Conservation (phyloP, 30 jellyfish, hydroid and myxozoan species). For the Mastigias papua region DNA sequence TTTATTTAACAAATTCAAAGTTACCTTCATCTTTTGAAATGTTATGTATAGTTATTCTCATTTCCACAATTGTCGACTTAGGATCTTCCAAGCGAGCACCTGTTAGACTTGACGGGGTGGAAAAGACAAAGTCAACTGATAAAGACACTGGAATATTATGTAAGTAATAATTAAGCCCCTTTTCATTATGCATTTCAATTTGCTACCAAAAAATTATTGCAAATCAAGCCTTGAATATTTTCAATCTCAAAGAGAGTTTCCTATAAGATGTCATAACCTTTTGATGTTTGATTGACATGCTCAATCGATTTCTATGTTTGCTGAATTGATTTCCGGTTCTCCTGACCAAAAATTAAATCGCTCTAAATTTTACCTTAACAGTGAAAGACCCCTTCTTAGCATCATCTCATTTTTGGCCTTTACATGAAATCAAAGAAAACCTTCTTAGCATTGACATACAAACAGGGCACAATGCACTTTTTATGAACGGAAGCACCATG, state of each 20-base stretch:
- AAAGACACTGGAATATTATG: constrained; percentile 72
- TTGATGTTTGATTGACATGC: too few relatives aligned
- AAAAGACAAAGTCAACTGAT: constrained; percentile 53
- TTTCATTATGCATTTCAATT: background rate
- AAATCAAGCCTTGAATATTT: too few relatives aligned
- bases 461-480: constrained; percentile 90
- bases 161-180: background rate
- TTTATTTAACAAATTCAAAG: too few relatives aligned
- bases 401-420: constrained; percentile 98
- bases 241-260: too few relatives aligned
- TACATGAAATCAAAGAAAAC: constrained; percentile 60
- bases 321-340: too few relatives aligned
- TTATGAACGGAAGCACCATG: constrained; percentile 76
- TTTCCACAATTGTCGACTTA: background rate
- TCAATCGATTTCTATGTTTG: too few relatives aligned
- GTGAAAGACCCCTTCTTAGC: constrained; percentile 96
- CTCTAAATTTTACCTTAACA: constrained; percentile 14
- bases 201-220: too few relatives aligned
- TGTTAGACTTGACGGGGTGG: constrained; percentile 69
- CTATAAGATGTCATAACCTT: too few relatives aligned
- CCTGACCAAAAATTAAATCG: background rate
- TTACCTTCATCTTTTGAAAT: background rate
- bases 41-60: background rate
- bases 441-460: constrained; percentile 75
- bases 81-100: constrained; percentile 66